Base-by-base conservation (phyloP, 2,888 invertebrate species). In the Habroteleia sp. region DNA sequence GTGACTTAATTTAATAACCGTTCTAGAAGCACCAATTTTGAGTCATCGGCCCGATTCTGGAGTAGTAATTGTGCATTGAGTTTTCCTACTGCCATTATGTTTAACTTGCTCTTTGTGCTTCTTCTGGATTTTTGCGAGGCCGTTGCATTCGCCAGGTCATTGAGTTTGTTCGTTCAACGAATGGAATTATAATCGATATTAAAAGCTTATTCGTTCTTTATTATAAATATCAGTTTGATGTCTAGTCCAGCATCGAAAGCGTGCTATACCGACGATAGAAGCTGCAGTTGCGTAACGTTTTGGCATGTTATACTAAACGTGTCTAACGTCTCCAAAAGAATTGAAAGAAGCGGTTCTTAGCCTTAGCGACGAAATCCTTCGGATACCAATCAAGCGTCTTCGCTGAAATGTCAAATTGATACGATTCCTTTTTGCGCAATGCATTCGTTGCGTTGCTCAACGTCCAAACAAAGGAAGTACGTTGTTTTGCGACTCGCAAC, bases 1-100 rank as follows among this genome's bases (percentile, higher is more conserved):
- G 80, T 75, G 77, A 79, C 71, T 80, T 78, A 72, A 71, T 79
- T 79, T 80, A 79, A 80, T 81, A 80, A 79, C 74, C 80, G 77
- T 44, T 46, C 37, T 25, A 52, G 56, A 66, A 60, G 63, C 62
- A 60, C 50, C 50, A 63, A 71, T 74, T 60, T 63, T 46, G 50
- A 71, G 62, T 69, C 74, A 69, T 50, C 66, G 41, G 62, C 66
- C 65, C 50, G 77, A 74, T 56, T 74, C 66, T 71, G 48, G 63
- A 76, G 78, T 77, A 76, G 79, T 79, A 77, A 79, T 79, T 72
- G 77, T 77, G 74, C 52, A 39, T 13, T 39, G 11, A 46, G 41
- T 60, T 65, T 60, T 54, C 50, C 56, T 41, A n/a, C 17, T 33
- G 78, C 79, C 76, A 52, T 68, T 62, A 71, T 63, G 41, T 56